These are phyloP conservation scores for Saccostrea cuccullata DNA, from an alignment of 1,140 invertebrate species.

Conservation along the genomic window DNA sequence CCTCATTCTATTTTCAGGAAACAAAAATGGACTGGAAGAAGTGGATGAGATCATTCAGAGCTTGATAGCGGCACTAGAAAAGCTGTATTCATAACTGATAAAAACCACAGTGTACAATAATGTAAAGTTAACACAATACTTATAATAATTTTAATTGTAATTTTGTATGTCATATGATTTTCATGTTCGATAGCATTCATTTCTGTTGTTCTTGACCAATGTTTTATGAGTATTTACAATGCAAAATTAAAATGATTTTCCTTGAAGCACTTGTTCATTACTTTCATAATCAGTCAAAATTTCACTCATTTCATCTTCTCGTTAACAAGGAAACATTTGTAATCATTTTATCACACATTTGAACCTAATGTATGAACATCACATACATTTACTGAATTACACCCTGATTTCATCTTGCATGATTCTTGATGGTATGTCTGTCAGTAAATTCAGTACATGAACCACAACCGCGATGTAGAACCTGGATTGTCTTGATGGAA, in stretches of 20 bases:
- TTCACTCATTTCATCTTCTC: background rate
- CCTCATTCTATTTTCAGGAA: background rate
- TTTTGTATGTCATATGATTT: background rate
- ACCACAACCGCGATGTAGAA: slow-evolving; percentile 13
- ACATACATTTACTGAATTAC: background rate
- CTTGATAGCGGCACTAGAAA: background rate
- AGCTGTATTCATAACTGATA: background rate
- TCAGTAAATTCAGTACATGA: background rate
- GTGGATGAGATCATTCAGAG: background rate
- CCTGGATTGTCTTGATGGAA: slow-evolving; percentile 28
- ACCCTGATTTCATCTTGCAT: slow-evolving; percentile 9
- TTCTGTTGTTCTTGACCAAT: background rate
- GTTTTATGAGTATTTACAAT: slow-evolving; percentile 28
- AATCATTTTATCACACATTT: background rate
- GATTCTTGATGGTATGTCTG: background rate
- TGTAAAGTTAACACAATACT: background rate
- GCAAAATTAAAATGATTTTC: background rate
- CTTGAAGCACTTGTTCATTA: background rate
- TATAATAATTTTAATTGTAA: background rate
- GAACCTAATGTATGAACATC: background rate
- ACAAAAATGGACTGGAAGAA: background rate
- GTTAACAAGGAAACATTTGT: background rate
- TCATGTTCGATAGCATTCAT: background rate
- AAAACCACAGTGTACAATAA: background rate
- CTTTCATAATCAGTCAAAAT: background rate